Percentiles rank a stretch among this genome's conserved stretches.
These are phyloP conservation scores for Tenthredo mesomela DNA, from an alignment of 2,888 invertebrate species.

Conservation along the genomic window DNA sequence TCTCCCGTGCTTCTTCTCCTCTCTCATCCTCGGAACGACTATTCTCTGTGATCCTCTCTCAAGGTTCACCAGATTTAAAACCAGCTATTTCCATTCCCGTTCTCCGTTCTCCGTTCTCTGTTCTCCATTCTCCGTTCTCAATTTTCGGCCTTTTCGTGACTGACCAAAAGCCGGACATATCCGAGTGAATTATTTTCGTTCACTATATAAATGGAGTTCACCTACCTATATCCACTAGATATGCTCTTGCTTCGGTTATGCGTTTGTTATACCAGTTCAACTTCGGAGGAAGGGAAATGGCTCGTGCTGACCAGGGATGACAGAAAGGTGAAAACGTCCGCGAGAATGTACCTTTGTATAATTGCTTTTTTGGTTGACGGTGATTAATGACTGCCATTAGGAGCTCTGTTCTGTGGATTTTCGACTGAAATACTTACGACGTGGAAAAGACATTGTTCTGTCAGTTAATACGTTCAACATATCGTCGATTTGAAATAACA, in stretches of 20 bases:
- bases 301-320: conserved; percentile 40
- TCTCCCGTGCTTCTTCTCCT: not conserved
- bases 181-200: conserved; percentile 6
- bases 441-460: conserved; percentile 11
- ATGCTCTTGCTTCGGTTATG: not conserved
- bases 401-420: not conserved
- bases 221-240: not conserved
- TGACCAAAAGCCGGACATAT: not conserved
- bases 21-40: not conserved
- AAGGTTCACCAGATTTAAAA: conserved; percentile 1
- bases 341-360: conserved; percentile 58
- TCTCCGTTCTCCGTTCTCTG: not conserved
- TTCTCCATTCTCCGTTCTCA: not conserved
- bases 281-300: conserved; percentile 12
- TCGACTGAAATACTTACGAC: conserved; percentile 17
- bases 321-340: conserved; percentile 26
- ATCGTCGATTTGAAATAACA: not conserved
- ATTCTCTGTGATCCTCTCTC: not conserved
- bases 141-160: not conserved
- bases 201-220: not conserved
- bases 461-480: not conserved
- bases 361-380: conserved; percentile 61
- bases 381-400: conserved; percentile 63
- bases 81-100: not conserved
- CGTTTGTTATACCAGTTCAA: conserved; percentile 6